phyloP scores from a whole-genome alignment of 1,140 invertebrate genomes.

The Microplitis mediator region DNA sequence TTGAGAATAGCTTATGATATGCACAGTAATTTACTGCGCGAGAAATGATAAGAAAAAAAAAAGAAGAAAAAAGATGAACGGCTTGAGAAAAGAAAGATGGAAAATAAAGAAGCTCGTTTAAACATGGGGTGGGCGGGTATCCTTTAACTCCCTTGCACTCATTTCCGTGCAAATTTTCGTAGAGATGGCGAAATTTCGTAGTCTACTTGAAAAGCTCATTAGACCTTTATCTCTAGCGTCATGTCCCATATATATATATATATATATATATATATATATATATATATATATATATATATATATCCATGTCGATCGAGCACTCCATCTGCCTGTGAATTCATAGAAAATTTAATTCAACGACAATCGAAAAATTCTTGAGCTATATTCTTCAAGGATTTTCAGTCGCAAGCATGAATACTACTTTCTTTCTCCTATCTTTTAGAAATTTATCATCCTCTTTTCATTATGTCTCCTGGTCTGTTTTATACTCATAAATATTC shows the following conservation, averaged over 20 bases:
- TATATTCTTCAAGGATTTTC: background rate
- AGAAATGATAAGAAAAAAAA: constrained; percentile 17
- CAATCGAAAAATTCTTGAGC: background rate
- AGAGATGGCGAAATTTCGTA: constrained; percentile 11
- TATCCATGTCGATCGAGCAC: too few species aligned
- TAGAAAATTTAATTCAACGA: background rate
- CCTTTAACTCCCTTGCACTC: constrained; percentile 7
- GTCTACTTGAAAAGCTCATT: constrained; percentile 19
- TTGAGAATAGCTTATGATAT: background rate
- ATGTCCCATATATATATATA: background rate
- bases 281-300: too few species aligned
- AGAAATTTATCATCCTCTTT: constrained; percentile 12
- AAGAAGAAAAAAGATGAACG: background rate
- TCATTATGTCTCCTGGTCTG: constrained; percentile 17
- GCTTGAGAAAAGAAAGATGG: constrained; percentile 14
- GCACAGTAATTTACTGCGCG: constrained; percentile 16
- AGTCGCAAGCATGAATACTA: background rate
- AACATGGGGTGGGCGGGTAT: constrained; percentile 8
- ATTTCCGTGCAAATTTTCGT: constrained; percentile 28
- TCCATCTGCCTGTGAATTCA: too few species aligned
- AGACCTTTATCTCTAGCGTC: background rate
- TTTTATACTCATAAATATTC: constrained; percentile 27
- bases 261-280: too few species aligned
- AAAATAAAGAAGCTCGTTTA: constrained; percentile 22
- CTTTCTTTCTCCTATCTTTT: background rate